Base-by-base conservation (phyloP, 2,888 invertebrate genomes). In the Drosophila kambysellisi region DNA sequence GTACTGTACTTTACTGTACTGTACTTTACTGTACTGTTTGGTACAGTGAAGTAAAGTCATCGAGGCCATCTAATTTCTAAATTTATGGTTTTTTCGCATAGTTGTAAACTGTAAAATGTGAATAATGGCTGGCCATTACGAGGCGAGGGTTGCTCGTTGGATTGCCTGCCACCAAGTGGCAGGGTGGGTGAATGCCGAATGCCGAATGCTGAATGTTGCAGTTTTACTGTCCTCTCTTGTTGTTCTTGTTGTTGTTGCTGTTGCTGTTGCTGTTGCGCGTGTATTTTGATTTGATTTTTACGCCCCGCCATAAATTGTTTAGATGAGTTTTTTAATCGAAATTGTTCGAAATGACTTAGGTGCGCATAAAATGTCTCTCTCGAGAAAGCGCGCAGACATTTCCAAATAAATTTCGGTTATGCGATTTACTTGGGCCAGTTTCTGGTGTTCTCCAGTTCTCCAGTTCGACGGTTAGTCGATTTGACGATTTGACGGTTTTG, bases 271-370 rank as follows among this genome's bases (percentile, higher is more conserved):
- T 20, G 63, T 60, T 76, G 75, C 81, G 66, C 75, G 75, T 81
- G 90, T 87, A 88, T 89, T 91, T 91, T 91, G 91, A 91, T 91
- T 92, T 91, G 91, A 91, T 91, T 90, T 91, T 91, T 91, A 91
- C 89, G 91, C 83, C 85, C 75, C 80, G 86, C 82, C 91, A 92
- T 91, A 91, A 91, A 91, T 92, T 91, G 92, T 91, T 91, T 91
- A 91, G 91, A 91, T 92, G 91, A 91, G 91, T 91, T 91, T 91
- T 89, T 90, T 89, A 88, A 88, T 88, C 88, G 88, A 88, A 88
- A 88, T 90, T 88, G 88, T 88, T 90, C 81, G 86, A 79, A 88
- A 88, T 88, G 90, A 88, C 90, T 88, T 88, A 90, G 88, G 88
- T 90, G 84, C 78, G 89, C 88, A 88, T 90, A 88, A 88, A 90